Percentiles rank a stretch among this genome's conserved stretches.
These are phyloP conservation scores for Sorex araneus DNA, from an alignment of 2,113 vertebrate species.

Conservation along the genomic window DNA sequence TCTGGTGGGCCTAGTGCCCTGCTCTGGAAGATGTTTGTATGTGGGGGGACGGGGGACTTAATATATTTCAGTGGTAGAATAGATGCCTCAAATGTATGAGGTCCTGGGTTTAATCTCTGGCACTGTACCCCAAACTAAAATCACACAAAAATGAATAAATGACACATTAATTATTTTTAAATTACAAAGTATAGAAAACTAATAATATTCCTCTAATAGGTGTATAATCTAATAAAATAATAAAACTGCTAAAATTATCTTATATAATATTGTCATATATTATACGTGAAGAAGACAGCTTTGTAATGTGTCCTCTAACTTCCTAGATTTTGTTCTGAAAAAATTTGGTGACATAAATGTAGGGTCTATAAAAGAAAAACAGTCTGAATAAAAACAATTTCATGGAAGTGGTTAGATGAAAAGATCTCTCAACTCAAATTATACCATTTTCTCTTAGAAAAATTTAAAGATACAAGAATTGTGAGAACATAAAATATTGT, in stretches of 20 bases:
- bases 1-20: no score
- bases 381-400: background rate
- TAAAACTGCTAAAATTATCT: background rate
- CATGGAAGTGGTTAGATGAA: background rate
- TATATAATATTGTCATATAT: background rate
- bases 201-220: background rate
- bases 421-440: background rate
- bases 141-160: no score
- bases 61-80: no score
- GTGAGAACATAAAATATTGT: background rate
- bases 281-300: background rate
- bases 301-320: background rate
- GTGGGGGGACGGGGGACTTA: no score
- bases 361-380: background rate
- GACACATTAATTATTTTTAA: background rate
- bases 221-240: conserved; percentile 24
- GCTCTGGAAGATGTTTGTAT: no score
- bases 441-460: background rate
- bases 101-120: no score
- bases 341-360: background rate
- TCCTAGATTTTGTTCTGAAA: background rate
- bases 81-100: no score
- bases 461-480: conserved; percentile 14
- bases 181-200: background rate
- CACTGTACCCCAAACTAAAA: no score